phyloP scores from a whole-genome alignment of 1,140 invertebrate species.

The Drosophila sucinea region DNA sequence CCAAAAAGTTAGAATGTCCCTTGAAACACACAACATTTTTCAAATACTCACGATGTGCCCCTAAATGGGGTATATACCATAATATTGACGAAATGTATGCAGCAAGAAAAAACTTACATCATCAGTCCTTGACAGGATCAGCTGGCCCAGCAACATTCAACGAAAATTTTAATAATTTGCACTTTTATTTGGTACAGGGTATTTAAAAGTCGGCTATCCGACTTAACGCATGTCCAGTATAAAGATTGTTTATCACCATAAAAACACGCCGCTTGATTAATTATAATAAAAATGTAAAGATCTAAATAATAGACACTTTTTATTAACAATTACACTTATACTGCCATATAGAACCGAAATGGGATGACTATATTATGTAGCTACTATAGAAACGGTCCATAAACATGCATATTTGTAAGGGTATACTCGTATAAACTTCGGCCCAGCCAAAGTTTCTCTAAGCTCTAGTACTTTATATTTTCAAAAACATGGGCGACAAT shows the following conservation, averaged over 20 bases:
- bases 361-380: not conserved
- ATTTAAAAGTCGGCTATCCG: not conserved
- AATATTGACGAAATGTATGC: no score
- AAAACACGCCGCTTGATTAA: not conserved
- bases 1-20: not conserved
- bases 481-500: not conserved
- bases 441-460: not conserved
- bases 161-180: not conserved
- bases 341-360: slow-evolving; percentile 8
- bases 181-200: not conserved
- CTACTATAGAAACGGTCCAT: no score
- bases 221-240: not conserved
- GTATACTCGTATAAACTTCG: not conserved
- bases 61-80: no score
- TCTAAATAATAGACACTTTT: not conserved
- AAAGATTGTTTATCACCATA: not conserved
- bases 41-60: no score
- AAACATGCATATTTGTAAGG: not conserved
- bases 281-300: not conserved
- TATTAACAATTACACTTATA: not conserved
- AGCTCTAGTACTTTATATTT: not conserved
- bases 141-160: not conserved
- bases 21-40: no score
- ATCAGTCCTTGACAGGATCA: no score
- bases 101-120: no score